A percentile compares a stretch with the other conserved stretches of the same genome.
phyloP scores from a whole-genome alignment of 1,140 invertebrate species.

The Saccostrea cuccullata region DNA sequence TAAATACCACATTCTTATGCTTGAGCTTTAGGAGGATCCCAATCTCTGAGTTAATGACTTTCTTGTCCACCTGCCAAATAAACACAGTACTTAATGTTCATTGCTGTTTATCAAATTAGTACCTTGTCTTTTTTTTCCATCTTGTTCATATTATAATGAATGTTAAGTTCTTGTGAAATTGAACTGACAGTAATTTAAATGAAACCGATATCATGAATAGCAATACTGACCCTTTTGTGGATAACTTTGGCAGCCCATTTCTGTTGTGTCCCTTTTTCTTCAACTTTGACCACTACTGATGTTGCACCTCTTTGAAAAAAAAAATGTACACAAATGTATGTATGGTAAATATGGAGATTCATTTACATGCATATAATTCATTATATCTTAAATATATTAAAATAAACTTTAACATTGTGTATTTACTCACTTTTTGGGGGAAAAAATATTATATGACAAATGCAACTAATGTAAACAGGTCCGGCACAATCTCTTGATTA shows the following conservation, averaged over 20 bases:
- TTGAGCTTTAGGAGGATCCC: conserved; percentile 68
- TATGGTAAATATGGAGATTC: too few relatives aligned
- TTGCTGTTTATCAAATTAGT: too few relatives aligned
- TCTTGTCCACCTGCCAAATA: conserved; percentile 69
- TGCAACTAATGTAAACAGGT: conserved; percentile 49
- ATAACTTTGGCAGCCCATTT: conserved; percentile 75
- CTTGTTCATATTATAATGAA: too few relatives aligned
- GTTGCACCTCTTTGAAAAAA: conserved; percentile 70
- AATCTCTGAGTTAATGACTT: conserved; percentile 72
- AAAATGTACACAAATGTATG: not conserved
- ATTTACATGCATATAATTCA: too few relatives aligned
- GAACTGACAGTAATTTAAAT: not conserved
- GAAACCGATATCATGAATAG: too few relatives aligned
- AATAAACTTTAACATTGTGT: too few relatives aligned
- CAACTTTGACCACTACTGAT: conserved; percentile 71
- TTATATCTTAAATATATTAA: too few relatives aligned
- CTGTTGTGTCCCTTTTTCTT: conserved; percentile 63
- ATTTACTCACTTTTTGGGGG: too few relatives aligned
- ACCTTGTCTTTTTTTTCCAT: too few relatives aligned
- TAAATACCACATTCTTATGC: conserved; percentile 74
- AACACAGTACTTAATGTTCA: not conserved
- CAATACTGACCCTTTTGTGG: conserved; percentile 69
- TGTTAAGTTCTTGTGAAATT: not conserved
- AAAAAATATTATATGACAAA: not conserved
- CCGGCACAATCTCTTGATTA: too few relatives aligned